These are phyloP conservation scores for Drosophila equinoxialis DNA, from an alignment of 1,140 invertebrate genomes.

Conservation along the genomic window DNA sequence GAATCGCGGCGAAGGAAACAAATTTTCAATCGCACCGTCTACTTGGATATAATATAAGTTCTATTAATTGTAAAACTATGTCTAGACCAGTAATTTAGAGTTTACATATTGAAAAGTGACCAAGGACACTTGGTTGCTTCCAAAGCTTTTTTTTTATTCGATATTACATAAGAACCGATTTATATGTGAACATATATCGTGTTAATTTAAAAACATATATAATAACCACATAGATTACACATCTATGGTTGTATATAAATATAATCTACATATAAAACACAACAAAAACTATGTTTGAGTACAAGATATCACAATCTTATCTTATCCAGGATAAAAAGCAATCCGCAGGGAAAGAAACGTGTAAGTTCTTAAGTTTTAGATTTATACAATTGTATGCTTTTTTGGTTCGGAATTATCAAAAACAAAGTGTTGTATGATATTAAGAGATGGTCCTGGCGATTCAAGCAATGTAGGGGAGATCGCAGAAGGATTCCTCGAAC, in stretches of 20 bases:
- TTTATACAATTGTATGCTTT: no score
- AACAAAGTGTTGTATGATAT: no score
- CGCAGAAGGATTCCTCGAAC: no score
- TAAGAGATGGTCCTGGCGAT: no score
- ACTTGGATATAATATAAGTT: constrained; percentile 71
- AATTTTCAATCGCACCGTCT: constrained; percentile 78
- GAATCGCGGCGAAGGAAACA: constrained; percentile 76
- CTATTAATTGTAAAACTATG: background rate
- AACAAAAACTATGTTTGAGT: background rate
- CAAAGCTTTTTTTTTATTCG: constrained; percentile 1
- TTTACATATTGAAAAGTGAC: background rate
- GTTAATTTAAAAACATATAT: background rate
- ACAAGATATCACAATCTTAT: background rate
- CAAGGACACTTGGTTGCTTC: background rate
- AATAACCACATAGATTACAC: background rate
- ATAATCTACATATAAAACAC: background rate
- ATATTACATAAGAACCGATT: background rate
- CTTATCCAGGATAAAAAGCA: no score
- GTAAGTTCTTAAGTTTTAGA: no score
- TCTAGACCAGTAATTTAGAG: background rate
- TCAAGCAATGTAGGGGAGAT: no score
- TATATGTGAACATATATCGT: background rate
- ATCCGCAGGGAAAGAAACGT: no score
- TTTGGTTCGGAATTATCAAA: no score
- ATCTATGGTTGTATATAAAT: background rate